Evolutionary conservation across 2,797 vertebrate genomes (phyloP), one percentile per base, ranked within the genome.

Genomic region (Acanthiza pusilla): DNA sequence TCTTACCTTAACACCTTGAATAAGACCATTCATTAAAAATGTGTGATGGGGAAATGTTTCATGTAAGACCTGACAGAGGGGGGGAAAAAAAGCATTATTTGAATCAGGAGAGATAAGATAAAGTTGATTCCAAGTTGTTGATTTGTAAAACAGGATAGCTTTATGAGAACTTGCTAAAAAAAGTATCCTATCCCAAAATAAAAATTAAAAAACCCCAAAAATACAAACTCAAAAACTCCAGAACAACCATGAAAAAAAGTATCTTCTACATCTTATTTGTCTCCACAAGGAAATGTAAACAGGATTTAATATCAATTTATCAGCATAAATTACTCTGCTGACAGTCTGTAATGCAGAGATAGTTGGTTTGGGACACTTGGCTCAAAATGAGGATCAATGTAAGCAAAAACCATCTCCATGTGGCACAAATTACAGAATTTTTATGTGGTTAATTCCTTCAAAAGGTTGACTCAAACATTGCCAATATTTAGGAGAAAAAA

Each of bases 1-100:
- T 92, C 98, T 97, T 98, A 99, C 98, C 98, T 99, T 99, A 91
- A 99, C 98, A 96, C 98, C 98, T 96, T 99, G 98, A 98, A 99
- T 98, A 89, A 99, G 98, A 88, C 98, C 98, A 89, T 99, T 99
- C 98, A 98, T 99, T 91, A 99, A 97, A 97, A 99, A 99, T 13
- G 98, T 99, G 93, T 99, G 98, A 72, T 98, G 97, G 70, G 98
- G 97, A 97, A 99, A 99, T 4, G 98, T 98, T 98, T 99, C 98
- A 91, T 98, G 98, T 88, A 99, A 97, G 93, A 99, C 98, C 98
- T 99, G 89, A 54, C 20, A 13, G 61, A 48, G 76, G 53, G 16
- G 76, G 50, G 11, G 1, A 48, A 77, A 71, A 71, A 87, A 67
- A 58, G 2, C 21, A 88, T 7, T 47, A 53, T 53, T 74, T 78